These are phyloP conservation scores for Dasysyrphus albostriatus DNA, from an alignment of 2,888 invertebrate genomes.

Conservation along the genomic window DNA sequence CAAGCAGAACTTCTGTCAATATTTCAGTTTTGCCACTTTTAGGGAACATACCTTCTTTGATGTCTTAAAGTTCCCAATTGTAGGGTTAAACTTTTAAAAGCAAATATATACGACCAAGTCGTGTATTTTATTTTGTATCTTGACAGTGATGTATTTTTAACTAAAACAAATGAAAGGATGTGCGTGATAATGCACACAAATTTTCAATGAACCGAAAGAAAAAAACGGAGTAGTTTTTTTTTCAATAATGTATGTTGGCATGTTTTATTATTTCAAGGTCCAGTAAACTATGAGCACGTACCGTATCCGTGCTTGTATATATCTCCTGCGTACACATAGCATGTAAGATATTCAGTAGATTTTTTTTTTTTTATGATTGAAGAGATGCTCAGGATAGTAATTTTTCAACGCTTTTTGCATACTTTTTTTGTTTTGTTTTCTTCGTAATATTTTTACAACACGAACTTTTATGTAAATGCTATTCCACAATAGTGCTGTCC, in stretches of 20 bases:
- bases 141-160: neutral
- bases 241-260: conserved; percentile 1
- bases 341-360: neutral
- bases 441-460: neutral
- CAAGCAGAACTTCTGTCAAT: no score
- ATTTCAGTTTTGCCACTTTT: no score
- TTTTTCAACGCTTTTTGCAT: neutral
- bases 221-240: neutral
- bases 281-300: conserved; percentile 20
- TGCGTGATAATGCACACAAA: conserved; percentile 30
- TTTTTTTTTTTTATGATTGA: conserved; percentile 13
- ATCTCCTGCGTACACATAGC: neutral
- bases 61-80: no score
- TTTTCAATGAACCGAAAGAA: conserved; percentile 21
- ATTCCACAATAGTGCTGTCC: neutral
- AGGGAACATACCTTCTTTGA: no score
- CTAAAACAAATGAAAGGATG: neutral
- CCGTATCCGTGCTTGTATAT: neutral
- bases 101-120: no score
- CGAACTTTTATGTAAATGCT: neutral
- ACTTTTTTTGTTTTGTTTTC: neutral
- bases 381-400: neutral
- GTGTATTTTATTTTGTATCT: no score
- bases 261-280: conserved; percentile 24
- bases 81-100: no score